A percentile compares a stretch with the other conserved stretches of the same genome.
Conservation (phyloP, 2,797 vertebrate genomes). For the Mormyrops boulengeri region DNA sequence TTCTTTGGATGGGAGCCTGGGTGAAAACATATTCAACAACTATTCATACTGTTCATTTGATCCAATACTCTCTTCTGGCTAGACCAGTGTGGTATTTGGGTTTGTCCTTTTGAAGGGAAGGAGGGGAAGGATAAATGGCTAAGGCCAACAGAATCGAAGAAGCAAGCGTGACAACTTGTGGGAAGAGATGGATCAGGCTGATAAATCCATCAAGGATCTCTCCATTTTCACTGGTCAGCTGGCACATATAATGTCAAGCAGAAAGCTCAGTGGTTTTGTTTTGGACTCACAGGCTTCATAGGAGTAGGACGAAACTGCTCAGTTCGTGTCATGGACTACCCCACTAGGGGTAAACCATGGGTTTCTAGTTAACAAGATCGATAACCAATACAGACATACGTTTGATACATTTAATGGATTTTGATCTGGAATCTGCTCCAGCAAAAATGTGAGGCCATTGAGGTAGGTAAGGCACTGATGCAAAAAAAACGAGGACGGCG, state of each 20-base stretch:
- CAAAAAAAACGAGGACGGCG: not conserved
- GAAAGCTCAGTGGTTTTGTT: not conserved
- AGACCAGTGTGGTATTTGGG: constrained; percentile 5
- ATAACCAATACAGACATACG: not conserved
- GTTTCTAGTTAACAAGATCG: not conserved
- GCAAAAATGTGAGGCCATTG: not conserved
- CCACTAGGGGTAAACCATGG: not conserved
- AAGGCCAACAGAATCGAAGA: constrained; percentile 26
- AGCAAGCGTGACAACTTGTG: constrained; percentile 26
- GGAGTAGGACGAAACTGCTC: not conserved
- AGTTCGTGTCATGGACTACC: not conserved
- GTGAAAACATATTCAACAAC: not conserved
- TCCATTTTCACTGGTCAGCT: constrained; percentile 36
- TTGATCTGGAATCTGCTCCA: not conserved
- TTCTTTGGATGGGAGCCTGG: constrained; percentile 1
- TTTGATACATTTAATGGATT: not conserved
- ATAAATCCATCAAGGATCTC: not conserved
- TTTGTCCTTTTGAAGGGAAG: not conserved
- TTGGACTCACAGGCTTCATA: not conserved
- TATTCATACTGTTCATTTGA: constrained; percentile 19
- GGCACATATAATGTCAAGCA: constrained; percentile 9
- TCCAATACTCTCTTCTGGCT: not conserved
- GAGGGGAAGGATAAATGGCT: not conserved
- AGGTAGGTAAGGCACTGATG: not conserved
- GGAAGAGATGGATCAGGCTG: not conserved